Base-by-base conservation (phyloP, 2,888 invertebrate genomes). In the Parnassius glacialis region DNA sequence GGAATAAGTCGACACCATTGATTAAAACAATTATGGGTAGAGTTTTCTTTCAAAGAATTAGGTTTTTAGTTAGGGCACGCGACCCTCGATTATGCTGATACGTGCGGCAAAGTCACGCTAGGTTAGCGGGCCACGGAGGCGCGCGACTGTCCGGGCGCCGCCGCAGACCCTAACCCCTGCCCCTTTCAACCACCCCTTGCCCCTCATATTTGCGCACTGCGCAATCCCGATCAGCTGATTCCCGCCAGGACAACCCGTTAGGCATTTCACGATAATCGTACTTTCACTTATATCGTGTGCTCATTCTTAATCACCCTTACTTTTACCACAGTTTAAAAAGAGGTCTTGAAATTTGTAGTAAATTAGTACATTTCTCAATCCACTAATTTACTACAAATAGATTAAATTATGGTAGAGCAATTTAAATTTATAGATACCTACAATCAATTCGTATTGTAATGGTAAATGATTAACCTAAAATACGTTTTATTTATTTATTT, bases 151-250 rank as follows among this genome's bases (percentile, higher is more conserved):
- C 81, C 80, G 81, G 81, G 85, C 82, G 78, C 78, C 73, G 73
- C 70, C 73, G 66, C 75, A 70, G 65, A 66, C 64, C 70, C 66
- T 61, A 68, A 53, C 67, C 66, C 70, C 65, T 62, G 53, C 64
- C 52, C 64, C 63, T 65, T 60, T 59, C 53, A 60, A 45, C 57
- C 72, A 65, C 74, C 75, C 78, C 80, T 68, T 75, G 47, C 80
- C 81, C 83, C 86, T 74, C 79, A 81, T 78, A 83, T 87, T 89
- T 90, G 90, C 90, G 90, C 90, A 91, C 80, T 91, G 90, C 90
- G 90, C 91, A 90, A 89, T 78, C 86, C 83, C 80, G 78, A 90
- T 83, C 90, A 90, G 90, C 90, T 91, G 90, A 88, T 90, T 90
- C 90, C 89, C 90, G 88, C 87, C 90, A 87, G 87, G 83, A 85